Percentiles rank a stretch among this genome's conserved stretches.
Evolutionary conservation across 23 tunicate species (phyloP).

Genomic region (Trididemnum miniatum): DNA sequence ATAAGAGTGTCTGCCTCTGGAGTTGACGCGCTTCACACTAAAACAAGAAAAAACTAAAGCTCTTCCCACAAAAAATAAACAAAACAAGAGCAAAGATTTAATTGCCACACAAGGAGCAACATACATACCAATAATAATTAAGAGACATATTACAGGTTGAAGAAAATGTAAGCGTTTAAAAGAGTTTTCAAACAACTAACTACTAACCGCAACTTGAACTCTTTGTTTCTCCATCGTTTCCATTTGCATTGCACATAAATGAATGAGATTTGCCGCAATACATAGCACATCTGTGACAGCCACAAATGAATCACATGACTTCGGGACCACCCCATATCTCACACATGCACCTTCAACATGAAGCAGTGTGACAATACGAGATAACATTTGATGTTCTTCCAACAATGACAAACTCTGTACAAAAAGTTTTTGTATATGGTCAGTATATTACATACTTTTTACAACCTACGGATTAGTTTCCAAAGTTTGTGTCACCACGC

Average conservation of each 20-base stretch:
- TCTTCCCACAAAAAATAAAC: too few species aligned
- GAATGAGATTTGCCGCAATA: conserved; percentile 56
- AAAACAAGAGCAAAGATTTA: too few species aligned
- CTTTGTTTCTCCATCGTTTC: conserved; percentile 19
- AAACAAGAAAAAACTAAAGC: too few species aligned
- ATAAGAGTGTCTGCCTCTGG: too few species aligned
- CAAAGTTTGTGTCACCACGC: too few species aligned
- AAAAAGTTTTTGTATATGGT: background rate
- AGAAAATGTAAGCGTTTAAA: too few species aligned
- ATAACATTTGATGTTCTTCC: conserved; percentile 9
- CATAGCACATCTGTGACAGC: conserved; percentile 49
- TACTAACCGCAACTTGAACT: conserved; percentile 56
- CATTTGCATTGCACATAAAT: conserved; percentile 36
- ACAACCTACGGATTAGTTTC: too few species aligned
- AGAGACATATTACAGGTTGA: too few species aligned
- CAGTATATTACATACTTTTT: too few species aligned
- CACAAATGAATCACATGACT: background rate
- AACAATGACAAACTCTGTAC: conserved; percentile 13
- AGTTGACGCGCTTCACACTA: too few species aligned
- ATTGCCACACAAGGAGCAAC: too few species aligned
- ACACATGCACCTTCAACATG: conserved; percentile 62
- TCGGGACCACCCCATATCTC: conserved; percentile 24
- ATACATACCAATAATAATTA: too few species aligned
- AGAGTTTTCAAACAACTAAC: background rate
- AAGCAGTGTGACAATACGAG: conserved; percentile 9